These are phyloP conservation scores for Cancer borealis DNA, from an alignment of 2,888 invertebrate genomes.

Conservation along the genomic window DNA sequence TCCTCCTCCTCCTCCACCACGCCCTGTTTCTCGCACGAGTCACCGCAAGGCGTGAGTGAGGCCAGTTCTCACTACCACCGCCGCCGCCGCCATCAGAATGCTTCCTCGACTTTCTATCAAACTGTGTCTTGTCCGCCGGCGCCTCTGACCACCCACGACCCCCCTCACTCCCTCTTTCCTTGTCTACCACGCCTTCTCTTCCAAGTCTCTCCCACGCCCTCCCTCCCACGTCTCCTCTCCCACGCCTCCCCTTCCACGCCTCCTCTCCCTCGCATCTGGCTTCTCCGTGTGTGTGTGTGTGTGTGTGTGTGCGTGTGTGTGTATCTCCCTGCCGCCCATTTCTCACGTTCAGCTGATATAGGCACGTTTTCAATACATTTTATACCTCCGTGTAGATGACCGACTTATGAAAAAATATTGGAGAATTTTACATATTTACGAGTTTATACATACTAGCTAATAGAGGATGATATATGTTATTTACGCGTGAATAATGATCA, in stretches of 20 bases:
- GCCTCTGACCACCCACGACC: background rate
- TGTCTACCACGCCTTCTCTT: no score
- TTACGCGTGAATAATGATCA: no score
- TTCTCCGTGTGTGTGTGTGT: background rate
- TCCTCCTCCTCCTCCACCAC: background rate
- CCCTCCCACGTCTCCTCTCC: background rate
- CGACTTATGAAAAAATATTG: background rate
- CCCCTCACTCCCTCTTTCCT: background rate
- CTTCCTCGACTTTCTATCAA: conserved; percentile 38
- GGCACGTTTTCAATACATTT: background rate
- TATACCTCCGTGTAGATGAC: background rate
- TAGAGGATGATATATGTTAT: no score
- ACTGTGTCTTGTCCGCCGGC: background rate
- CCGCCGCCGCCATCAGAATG: background rate
- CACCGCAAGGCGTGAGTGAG: background rate
- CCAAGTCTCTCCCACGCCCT: background rate
- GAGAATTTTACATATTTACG: background rate
- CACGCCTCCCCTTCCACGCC: background rate
- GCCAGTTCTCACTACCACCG: background rate
- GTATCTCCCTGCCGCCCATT: background rate
- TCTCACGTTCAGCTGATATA: background rate
- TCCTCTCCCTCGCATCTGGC: background rate
- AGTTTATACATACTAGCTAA: no score
- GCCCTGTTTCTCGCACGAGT: conserved; percentile 32
- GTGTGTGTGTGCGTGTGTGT: background rate